Evolutionary conservation across 2,888 invertebrate species (phyloP).

Genomic region (Lumbricus terrestris): DNA sequence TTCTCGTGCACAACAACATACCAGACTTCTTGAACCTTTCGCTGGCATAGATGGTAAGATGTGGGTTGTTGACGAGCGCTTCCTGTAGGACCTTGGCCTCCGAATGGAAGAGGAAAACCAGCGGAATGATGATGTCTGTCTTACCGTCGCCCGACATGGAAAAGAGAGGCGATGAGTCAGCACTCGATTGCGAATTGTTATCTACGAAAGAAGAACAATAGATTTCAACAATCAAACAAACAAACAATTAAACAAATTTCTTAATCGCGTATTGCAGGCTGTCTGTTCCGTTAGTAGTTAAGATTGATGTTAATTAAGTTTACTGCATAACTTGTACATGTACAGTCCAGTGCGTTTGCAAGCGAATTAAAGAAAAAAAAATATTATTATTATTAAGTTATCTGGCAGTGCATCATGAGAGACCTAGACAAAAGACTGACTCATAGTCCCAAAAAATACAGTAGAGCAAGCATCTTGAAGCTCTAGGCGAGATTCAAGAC

Average conservation of each 20-base stretch:
- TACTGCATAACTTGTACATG: no score
- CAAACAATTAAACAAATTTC: background rate
- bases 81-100: constrained; percentile 69
- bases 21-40: constrained; percentile 41
- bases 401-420: no score
- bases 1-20: constrained; percentile 24
- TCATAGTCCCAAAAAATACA: no score
- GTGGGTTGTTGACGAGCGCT: constrained; percentile 65
- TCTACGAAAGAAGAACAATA: constrained; percentile 18
- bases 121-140: constrained; percentile 77
- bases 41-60: constrained; percentile 63
- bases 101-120: constrained; percentile 81
- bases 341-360: no score
- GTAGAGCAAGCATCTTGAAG: background rate
- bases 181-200: constrained; percentile 62
- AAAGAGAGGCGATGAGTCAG: constrained; percentile 78
- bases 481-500: background rate
- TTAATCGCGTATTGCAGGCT: no score
- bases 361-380: no score
- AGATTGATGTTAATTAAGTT: no score
- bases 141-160: constrained; percentile 95
- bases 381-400: no score
- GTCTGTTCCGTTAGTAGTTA: no score
- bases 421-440: no score
- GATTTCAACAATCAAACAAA: background rate